Evolutionary conservation across 2,888 invertebrate species (phyloP).

Genomic region (Mythimna pallens): DNA sequence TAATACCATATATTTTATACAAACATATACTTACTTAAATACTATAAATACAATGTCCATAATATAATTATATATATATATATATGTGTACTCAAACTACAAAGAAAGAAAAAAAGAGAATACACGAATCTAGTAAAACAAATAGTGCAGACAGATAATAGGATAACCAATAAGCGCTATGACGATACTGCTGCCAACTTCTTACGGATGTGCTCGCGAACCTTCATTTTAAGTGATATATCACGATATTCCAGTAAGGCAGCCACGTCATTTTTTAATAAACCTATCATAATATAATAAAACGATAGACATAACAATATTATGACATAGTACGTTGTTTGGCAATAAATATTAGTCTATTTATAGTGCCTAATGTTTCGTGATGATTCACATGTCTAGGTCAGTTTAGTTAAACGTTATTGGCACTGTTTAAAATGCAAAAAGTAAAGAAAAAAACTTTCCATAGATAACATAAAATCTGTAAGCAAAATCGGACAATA

Average conservation of each 20-base stretch:
- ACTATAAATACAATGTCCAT: no score
- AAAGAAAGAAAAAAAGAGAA: no score
- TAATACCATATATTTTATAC: no score
- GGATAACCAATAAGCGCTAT: no score
- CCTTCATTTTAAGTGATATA: not conserved
- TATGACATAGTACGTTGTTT: not conserved
- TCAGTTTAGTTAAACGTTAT: slow-evolving; percentile 24
- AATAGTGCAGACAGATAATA: no score
- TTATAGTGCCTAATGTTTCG: slow-evolving; percentile 16
- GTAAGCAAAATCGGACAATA: not conserved
- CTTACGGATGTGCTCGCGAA: no score
- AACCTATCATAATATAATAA: not conserved
- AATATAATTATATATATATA: no score
- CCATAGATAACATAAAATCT: not conserved
- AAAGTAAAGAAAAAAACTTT: not conserved
- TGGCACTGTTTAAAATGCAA: slow-evolving; percentile 6
- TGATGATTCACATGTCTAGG: slow-evolving; percentile 27
- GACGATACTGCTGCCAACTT: no score
- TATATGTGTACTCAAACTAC: no score
- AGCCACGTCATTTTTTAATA: not conserved
- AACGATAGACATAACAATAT: not conserved
- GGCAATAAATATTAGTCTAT: slow-evolving; percentile 1
- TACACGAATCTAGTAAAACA: no score
- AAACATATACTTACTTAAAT: no score
- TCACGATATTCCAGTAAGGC: not conserved